Base-by-base conservation (phyloP, 2,797 vertebrate species). In the Arctocebus calabarensis region DNA sequence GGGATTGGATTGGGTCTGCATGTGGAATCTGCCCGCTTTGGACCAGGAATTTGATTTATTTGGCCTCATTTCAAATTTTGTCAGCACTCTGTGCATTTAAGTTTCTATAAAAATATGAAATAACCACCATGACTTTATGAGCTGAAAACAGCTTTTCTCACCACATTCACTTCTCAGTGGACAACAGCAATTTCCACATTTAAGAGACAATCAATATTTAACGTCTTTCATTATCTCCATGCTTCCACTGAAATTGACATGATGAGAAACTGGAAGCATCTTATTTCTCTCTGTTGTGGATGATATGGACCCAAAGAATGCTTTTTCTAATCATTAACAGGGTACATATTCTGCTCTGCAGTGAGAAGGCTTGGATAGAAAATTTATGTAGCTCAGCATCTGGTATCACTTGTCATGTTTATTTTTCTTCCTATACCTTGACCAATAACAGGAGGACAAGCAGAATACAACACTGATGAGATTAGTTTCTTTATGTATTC, bases 91-190 rank as follows among this genome's bases (percentile, higher is more conserved):
- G 79, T 93, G 52, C 90, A 91, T 94, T 94, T 94, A 97, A 43
- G 81, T 71, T 55, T 90, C 87, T 96, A 83, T 92, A 94, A 96
- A 98, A 98, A 88, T 96, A 94, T 93, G 70, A 97, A 97, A 96
- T 93, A 96, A 96, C 88, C 96, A 84, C 97, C 95, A 92, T 40
- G 85, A 79, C 73, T 95, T 96, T 96, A 96, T 97, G 95, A 97
- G 71, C 93, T 97, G 97, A 93, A 97, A 96, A 96, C 88, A 96
- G 93, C 78, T 93, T 92, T 95, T 92, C 90, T 94, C 78, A 95
- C 88, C 85, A 66, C 82, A 87, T 17, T 88, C 88, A 57, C 82
- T 97, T 86, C 88, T 91, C 82, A 64, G 12, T 37, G 91, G 40
- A 95, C 83, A 91, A 90, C 1, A 14, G 14, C 87, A 52, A 16